A percentile compares a stretch with the other conserved stretches of the same genome.
Conservation (phyloP, 2,797 vertebrate species). For the Arctocebus calabarensis region DNA sequence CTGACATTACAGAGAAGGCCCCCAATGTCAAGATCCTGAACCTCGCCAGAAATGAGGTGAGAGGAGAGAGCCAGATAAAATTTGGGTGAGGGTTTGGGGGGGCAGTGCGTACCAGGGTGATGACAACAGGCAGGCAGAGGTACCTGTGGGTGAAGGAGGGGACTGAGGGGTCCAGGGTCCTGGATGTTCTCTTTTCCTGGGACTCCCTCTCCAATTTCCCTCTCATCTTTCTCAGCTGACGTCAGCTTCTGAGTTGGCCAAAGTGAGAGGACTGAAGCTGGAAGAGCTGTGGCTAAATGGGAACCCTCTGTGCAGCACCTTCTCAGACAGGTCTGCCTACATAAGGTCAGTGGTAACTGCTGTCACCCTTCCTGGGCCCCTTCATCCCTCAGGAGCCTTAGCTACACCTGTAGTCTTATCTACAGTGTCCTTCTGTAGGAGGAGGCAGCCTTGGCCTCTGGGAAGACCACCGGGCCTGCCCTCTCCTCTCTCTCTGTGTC, state of each 20-base stretch:
- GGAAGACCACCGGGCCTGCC: neutral
- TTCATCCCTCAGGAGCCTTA: conserved; percentile 89
- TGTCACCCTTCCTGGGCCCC: conserved; percentile 89
- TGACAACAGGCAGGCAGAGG: neutral
- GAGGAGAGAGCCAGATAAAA: conserved; percentile 62
- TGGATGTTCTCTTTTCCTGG: neutral
- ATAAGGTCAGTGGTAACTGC: conserved; percentile 89
- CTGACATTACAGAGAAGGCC: conserved; percentile 88
- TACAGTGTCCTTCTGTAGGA: conserved; percentile 88
- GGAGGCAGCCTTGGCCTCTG: conserved; percentile 87
- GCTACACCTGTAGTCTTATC: conserved; percentile 85
- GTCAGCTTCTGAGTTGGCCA: conserved; percentile 90
- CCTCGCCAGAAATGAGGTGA: conserved; percentile 87
- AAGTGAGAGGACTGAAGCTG: conserved; percentile 91
- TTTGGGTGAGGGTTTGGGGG: neutral
- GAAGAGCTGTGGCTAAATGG: conserved; percentile 93
- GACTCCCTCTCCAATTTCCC: neutral
- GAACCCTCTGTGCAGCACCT: conserved; percentile 91
- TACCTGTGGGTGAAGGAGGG: neutral
- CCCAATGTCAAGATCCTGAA: conserved; percentile 88
- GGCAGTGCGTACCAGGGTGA: neutral
- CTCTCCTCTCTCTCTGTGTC: neutral
- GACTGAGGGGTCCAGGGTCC: neutral
- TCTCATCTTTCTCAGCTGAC: conserved; percentile 87
- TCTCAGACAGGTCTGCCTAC: conserved; percentile 90